Percentiles rank a stretch among this genome's conserved stretches.
phyloP scores from a whole-genome alignment of 2,888 invertebrate species.

The Hermaeophaga mercurialis region DNA sequence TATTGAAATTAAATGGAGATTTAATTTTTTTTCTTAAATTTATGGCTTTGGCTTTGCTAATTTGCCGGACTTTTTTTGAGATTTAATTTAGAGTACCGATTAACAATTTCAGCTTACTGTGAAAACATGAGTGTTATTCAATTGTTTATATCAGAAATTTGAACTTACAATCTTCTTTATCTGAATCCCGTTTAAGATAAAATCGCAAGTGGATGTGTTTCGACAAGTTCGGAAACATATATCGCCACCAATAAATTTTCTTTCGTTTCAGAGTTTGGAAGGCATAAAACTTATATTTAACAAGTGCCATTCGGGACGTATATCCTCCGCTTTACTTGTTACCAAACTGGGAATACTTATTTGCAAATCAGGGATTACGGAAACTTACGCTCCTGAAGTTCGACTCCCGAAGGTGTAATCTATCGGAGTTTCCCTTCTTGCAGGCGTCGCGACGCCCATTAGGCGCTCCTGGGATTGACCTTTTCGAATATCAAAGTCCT shows the following conservation, averaged over 20 bases:
- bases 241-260: conserved; percentile 16
- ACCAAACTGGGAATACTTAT: conserved; percentile 44
- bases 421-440: conserved; percentile 51
- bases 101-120: no score
- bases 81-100: no score
- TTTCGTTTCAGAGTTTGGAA: conserved; percentile 8
- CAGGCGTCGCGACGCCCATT: conserved; percentile 54
- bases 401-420: conserved; percentile 57
- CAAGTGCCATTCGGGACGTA: conserved; percentile 30
- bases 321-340: conserved; percentile 36
- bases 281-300: conserved; percentile 30
- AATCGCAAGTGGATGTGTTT: no score
- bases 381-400: conserved; percentile 53
- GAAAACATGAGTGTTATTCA: no score
- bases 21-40: no score
- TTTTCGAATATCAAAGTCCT: conserved; percentile 48
- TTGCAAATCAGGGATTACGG: conserved; percentile 57
- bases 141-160: no score
- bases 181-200: no score
- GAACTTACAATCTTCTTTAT: no score
- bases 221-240: background rate
- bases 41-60: no score
- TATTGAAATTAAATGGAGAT: no score
- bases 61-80: no score
- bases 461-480: conserved; percentile 53